Evolutionary conservation across 2,888 invertebrate genomes (phyloP).

Genomic region (Meteorus cinctellus): DNA sequence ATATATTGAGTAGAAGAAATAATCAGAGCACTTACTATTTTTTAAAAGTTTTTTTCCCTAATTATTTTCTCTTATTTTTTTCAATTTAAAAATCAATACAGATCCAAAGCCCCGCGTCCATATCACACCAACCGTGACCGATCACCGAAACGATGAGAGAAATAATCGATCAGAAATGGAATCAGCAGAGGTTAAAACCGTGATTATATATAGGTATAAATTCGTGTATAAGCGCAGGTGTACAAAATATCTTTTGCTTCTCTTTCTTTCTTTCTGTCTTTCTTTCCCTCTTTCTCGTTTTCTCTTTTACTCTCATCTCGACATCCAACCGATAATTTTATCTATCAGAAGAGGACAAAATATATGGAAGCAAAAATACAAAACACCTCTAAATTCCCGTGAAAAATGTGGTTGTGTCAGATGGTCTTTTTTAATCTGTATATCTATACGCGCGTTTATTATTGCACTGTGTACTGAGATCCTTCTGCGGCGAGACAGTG

Average conservation of each 20-base stretch:
- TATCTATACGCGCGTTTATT: neutral
- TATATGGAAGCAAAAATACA: slow-evolving; percentile 2
- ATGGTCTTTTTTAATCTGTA: neutral
- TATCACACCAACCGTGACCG: slow-evolving; percentile 10
- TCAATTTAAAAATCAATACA: neutral
- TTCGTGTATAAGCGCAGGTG: slow-evolving; percentile 17
- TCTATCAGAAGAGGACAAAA: neutral
- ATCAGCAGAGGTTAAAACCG: slow-evolving; percentile 11
- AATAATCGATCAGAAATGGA: slow-evolving; percentile 32
- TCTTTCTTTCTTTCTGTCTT: neutral
- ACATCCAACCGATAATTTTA: neutral
- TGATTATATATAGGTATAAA: neutral
- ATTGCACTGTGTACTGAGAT: neutral
- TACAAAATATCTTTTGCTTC: neutral
- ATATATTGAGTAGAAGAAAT: neutral
- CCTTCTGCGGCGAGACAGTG: slow-evolving; percentile 14
- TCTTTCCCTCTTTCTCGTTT: no score
- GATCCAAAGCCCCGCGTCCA: neutral
- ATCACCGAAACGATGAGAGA: slow-evolving; percentile 15
- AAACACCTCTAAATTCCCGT: slow-evolving; percentile 19
- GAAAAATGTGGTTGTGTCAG: neutral
- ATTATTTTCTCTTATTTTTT: neutral
- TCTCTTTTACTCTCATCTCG: no score
- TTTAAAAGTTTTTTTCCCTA: neutral
- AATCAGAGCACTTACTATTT: neutral